Base-by-base conservation (phyloP, 2,113 vertebrate species). In the Notothenia rossii region DNA sequence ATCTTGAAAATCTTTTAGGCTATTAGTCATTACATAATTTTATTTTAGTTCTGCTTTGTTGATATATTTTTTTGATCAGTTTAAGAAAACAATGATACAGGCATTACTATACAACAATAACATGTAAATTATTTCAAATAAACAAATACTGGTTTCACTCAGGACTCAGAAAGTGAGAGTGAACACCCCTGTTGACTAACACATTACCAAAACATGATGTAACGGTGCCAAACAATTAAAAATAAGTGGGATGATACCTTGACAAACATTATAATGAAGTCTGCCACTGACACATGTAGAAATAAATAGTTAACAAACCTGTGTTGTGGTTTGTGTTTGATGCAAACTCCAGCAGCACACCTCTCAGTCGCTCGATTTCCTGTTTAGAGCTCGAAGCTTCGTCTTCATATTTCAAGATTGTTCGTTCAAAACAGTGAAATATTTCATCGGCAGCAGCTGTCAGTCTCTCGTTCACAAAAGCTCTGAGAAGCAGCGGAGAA, bases 391-490 rank as follows among this genome's bases (percentile, higher is more conserved):
- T 79, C 6, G 56, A 87, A 5, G 87, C 85, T 61, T 91, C 89
- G n/a, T 89, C 86, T 66, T 91, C 87, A 8, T 93, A 93, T 84
- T 86, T 89, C 4, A 7, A 72, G 7, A 93, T 77, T 1, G 90
- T 85, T 49, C 40, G 46, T 18, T 91, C 84, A 70, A 91, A 89
- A 25, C 87, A 77, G 29, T 87, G 79, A 60, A 89, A 77, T 81
- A 93, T 93, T 67, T 93, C 90, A 33, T 84, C 87, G 0, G 75
- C 87, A 1, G 89, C 90, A 2, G 89, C 84, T 1, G 75, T 76
- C 8, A 93, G 72, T 3, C 89, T 81, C 60, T 93, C 86, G 46
- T 62, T 90, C 7, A 92, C 77, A 3, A 88, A 86, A 0, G 83
- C 77, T 72, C 50, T 78, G 50, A 93, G 71, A 0, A 85, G 64